Percentiles rank a stretch among this genome's conserved stretches.
Conservation (phyloP, 2,113 vertebrate genomes). For the Mus musculus region DNA sequence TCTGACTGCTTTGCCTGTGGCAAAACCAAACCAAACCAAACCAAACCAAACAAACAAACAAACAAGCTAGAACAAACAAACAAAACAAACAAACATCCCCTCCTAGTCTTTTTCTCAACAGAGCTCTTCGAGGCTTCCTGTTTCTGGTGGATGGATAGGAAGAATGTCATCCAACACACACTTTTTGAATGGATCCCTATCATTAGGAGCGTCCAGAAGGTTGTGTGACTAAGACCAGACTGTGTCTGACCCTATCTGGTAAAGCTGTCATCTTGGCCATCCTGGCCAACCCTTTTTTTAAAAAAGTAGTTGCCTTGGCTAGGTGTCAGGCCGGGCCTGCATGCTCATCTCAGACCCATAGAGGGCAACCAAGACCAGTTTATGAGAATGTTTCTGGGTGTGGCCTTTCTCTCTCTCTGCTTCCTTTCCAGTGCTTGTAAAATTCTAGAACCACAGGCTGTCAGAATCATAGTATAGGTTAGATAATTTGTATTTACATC, state of each 20-base stretch:
- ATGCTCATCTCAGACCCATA: conserved; percentile 56
- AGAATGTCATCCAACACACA: not conserved
- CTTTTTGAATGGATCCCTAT: not conserved
- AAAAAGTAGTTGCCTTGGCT: not conserved
- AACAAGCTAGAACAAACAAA: no score
- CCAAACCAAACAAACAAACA: not conserved
- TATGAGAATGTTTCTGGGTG: conserved; percentile 66
- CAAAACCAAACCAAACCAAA: not conserved
- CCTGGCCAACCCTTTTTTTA: not conserved
- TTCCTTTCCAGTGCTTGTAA: conserved; percentile 64
- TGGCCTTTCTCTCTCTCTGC: conserved; percentile 29
- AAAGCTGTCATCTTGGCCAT: not conserved
- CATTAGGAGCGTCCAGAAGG: not conserved
- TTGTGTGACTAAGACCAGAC: not conserved
- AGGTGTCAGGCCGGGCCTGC: not conserved
- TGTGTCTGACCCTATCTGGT: not conserved
- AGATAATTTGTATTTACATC: conserved; percentile 27
- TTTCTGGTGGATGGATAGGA: not conserved
- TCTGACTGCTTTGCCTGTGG: not conserved
- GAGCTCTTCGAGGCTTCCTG: not conserved
- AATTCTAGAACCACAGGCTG: conserved; percentile 43
- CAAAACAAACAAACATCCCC: no score
- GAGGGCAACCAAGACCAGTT: conserved; percentile 64
- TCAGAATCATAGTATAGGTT: conserved; percentile 39
- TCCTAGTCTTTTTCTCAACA: not conserved